Conservation (phyloP, 37 sponge, comb jelly and placozoan genomes). For the Aphrocallistes beatrix region DNA sequence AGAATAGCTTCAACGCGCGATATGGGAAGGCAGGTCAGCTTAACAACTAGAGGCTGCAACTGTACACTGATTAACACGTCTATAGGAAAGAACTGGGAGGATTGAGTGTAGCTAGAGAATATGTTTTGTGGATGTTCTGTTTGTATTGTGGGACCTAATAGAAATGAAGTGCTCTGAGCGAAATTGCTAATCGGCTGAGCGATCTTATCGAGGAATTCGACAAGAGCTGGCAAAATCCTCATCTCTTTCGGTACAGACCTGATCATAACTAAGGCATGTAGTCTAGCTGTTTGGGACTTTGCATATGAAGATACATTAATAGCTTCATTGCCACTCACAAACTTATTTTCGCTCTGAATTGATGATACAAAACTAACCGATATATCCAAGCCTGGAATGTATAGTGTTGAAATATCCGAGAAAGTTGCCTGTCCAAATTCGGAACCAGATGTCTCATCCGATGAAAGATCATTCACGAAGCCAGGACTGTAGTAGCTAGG, state of each 20-base stretch:
- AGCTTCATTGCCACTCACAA: not conserved
- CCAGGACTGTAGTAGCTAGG: not conserved
- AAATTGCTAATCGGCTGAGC: conserved; percentile 44
- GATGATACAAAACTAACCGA: not conserved
- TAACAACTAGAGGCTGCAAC: conserved; percentile 59
- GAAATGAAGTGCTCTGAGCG: conserved; percentile 18
- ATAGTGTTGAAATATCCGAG: not conserved
- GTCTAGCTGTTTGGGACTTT: not conserved
- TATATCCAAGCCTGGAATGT: not conserved
- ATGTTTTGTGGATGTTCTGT: not conserved
- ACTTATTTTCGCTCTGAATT: not conserved
- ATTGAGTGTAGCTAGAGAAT: not conserved
- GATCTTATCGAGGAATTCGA: conserved; percentile 80
- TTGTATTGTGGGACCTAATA: not conserved
- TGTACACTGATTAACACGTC: conserved; percentile 56
- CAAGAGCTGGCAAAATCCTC: conserved; percentile 44
- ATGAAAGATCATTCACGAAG: not conserved
- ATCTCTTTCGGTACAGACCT: conserved; percentile 49
- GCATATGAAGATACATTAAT: not conserved
- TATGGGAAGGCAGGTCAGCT: conserved; percentile 69
- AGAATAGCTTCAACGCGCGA: conserved; percentile 65
- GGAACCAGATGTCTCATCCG: not conserved
- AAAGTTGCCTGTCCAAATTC: not conserved
- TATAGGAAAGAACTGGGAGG: conserved; percentile 64
- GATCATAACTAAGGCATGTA: conserved; percentile 21